phyloP scores from a whole-genome alignment of 2,797 vertebrate genomes.

The Cirrhinus mrigala region DNA sequence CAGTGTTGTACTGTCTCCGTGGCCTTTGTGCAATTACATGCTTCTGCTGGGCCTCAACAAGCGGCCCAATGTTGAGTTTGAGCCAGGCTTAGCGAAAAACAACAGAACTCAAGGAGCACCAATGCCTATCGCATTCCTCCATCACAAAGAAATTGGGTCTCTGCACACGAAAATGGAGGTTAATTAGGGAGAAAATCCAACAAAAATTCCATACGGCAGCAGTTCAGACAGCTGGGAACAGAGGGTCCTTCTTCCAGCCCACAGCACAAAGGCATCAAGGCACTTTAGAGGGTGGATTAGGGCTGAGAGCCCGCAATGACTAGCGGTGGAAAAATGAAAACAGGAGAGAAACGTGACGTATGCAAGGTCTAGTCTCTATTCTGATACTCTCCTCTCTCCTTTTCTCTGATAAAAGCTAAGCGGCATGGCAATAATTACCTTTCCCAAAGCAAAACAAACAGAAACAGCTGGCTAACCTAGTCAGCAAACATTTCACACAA shows the following conservation, averaged over 20 bases:
- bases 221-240: conserved; percentile 65
- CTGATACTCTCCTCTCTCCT: not conserved
- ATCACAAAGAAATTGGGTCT: conserved; percentile 51
- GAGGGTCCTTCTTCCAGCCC: conserved; percentile 64
- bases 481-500: conserved; percentile 31
- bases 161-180: conserved; percentile 59
- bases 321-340: conserved; percentile 54
- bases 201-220: conserved; percentile 66
- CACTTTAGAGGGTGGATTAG: conserved; percentile 48
- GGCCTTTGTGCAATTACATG: conserved; percentile 57
- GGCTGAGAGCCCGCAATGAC: conserved; percentile 46
- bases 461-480: conserved; percentile 27
- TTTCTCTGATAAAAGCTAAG: conserved; percentile 19
- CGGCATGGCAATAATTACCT: not conserved
- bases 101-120: conserved; percentile 54
- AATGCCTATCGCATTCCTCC: conserved; percentile 61
- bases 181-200: conserved; percentile 74
- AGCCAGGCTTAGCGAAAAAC: conserved; percentile 64
- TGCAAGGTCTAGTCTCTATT: conserved; percentile 30
- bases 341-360: conserved; percentile 43
- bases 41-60: conserved; percentile 54
- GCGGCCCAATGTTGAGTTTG: conserved; percentile 53
- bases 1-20: conserved; percentile 18
- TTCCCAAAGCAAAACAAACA: conserved; percentile 22
- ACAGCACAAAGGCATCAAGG: conserved; percentile 61